phyloP scores from a whole-genome alignment of 2,113 vertebrate genomes.

The Aegotheles bennettii region DNA sequence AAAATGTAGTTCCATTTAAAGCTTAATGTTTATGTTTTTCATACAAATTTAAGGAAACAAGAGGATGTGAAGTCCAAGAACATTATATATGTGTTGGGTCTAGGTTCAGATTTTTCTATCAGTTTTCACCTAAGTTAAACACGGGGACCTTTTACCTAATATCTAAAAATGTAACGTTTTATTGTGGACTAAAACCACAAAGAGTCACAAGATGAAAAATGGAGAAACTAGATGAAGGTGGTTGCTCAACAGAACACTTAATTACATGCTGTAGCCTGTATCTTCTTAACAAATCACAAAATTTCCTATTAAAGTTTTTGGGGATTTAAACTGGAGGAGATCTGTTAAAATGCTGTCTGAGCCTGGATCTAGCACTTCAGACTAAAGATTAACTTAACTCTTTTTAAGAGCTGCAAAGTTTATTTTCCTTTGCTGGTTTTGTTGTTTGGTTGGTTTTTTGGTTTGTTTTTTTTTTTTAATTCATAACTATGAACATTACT shows the following conservation, averaged over 20 bases:
- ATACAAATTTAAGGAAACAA: background rate
- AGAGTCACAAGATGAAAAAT: background rate
- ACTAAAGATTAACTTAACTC: background rate
- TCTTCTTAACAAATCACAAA: background rate
- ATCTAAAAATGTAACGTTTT: background rate
- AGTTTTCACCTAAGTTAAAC: background rate
- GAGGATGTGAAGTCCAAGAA: background rate
- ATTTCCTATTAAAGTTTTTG: background rate
- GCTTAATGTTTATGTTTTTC: background rate
- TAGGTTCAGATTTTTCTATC: background rate
- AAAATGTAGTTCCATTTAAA: constrained; percentile 16
- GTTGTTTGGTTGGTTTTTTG: too few species aligned
- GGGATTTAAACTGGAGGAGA: background rate
- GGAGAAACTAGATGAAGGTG: background rate
- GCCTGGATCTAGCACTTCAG: background rate
- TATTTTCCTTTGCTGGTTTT: background rate
- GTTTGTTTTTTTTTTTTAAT: too few species aligned
- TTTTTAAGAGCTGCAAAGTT: background rate
- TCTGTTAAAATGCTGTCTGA: background rate
- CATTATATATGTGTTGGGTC: background rate
- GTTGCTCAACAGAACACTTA: background rate
- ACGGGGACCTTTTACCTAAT: background rate
- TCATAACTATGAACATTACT: background rate
- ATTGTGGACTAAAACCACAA: background rate
- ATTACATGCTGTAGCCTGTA: background rate